phyloP scores from a whole-genome alignment of 2,113 vertebrate genomes.

The Rhadina sibilatrix region DNA sequence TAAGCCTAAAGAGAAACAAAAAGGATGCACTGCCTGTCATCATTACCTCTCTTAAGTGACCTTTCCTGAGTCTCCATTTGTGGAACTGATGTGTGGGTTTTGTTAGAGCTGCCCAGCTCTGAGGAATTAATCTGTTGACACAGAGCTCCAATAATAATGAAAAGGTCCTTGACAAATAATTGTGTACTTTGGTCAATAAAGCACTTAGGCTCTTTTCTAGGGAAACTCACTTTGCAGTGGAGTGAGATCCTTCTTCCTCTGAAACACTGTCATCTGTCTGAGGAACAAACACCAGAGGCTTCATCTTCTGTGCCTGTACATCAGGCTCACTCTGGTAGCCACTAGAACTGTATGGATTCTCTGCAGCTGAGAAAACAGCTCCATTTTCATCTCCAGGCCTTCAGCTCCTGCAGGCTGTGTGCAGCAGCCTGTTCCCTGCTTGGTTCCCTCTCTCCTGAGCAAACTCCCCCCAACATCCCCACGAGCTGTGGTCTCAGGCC shows the following conservation, averaged over 20 bases:
- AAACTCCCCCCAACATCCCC: background rate
- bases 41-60: background rate
- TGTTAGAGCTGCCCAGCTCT: background rate
- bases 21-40: background rate
- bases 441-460: background rate
- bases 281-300: background rate
- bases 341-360: background rate
- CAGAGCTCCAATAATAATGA: background rate
- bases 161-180: background rate
- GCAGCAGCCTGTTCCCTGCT: background rate
- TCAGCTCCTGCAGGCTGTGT: background rate
- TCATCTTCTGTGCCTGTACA: background rate
- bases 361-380: background rate
- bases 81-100: background rate
- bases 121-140: constrained; percentile 28
- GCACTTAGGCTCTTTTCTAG: background rate
- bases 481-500: background rate
- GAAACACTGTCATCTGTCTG: background rate
- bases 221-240: background rate
- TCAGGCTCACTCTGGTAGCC: background rate
- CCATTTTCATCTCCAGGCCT: background rate
- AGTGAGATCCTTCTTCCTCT: background rate
- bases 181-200: background rate
- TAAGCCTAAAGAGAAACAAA: background rate
- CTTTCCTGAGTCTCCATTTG: background rate